These are phyloP conservation scores for Fistularia tabacaria DNA, from an alignment of 2,797 vertebrate species.

Conservation along the genomic window DNA sequence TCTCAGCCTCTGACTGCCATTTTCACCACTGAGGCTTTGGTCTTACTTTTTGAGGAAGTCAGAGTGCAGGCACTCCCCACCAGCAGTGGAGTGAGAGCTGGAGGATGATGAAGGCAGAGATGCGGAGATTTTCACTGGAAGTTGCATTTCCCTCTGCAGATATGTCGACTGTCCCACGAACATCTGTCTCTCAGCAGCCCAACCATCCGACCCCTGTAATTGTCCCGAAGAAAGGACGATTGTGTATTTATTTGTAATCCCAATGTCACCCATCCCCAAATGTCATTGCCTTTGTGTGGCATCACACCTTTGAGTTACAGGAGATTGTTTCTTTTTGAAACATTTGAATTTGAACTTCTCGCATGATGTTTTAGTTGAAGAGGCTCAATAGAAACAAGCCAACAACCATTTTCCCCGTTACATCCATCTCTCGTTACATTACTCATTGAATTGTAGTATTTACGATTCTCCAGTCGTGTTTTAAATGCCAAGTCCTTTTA, in stretches of 20 bases:
- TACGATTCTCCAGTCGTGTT: constrained; percentile 37
- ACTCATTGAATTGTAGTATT: constrained; percentile 30
- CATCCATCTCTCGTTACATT: constrained; percentile 39
- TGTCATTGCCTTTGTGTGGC: constrained; percentile 66
- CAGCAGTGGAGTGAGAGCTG: constrained; percentile 23
- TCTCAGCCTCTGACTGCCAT: constrained; percentile 17
- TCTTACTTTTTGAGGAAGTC: constrained; percentile 24
- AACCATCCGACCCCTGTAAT: constrained; percentile 30
- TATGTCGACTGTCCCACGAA: constrained; percentile 25
- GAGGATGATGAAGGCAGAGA: constrained; percentile 20
- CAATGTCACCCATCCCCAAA: constrained; percentile 4
- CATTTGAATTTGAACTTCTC: constrained; percentile 36
- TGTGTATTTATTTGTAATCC: constrained; percentile 61
- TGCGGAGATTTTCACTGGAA: constrained; percentile 40
- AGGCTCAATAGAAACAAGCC: constrained; percentile 28
- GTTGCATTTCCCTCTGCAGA: constrained; percentile 18
- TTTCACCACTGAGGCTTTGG: constrained; percentile 18
- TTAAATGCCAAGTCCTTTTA: constrained; percentile 62
- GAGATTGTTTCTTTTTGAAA: constrained; percentile 56
- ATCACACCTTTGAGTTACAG: constrained; percentile 57
- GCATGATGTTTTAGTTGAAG: constrained; percentile 35
- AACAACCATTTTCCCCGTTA: not conserved
- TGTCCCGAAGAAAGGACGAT: constrained; percentile 14
- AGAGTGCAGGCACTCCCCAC: constrained; percentile 51
- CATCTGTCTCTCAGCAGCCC: constrained; percentile 33